A percentile compares a stretch with the other conserved stretches of the same genome.
Evolutionary conservation across 2,888 invertebrate species (phyloP).

Genomic region (Macaria notata): DNA sequence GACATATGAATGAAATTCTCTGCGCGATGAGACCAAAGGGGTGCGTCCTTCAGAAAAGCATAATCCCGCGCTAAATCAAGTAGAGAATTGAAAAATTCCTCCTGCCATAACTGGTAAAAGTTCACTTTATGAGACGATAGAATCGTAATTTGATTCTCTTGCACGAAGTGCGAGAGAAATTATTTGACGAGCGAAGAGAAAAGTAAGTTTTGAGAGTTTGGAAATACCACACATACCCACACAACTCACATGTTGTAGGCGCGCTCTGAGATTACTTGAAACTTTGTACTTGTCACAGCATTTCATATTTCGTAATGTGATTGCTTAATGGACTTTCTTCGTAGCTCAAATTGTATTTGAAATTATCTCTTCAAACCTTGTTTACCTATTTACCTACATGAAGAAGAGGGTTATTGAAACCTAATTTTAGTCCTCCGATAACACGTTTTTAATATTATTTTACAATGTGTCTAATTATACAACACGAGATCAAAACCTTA

Average conservation of each 20-base stretch:
- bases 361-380: too few species aligned
- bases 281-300: constrained; percentile 5
- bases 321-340: constrained; percentile 2
- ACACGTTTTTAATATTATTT: too few species aligned
- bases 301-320: constrained; percentile 1
- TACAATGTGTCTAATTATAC: too few species aligned
- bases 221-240: background rate
- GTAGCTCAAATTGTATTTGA: background rate
- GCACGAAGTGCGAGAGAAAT: constrained; percentile 25
- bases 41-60: constrained; percentile 44
- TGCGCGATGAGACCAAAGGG: constrained; percentile 53
- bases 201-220: constrained; percentile 13
- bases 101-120: constrained; percentile 25
- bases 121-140: constrained; percentile 31
- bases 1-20: constrained; percentile 66
- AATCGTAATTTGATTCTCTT: constrained; percentile 35
- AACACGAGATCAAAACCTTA: too few species aligned
- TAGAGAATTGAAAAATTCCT: constrained; percentile 54
- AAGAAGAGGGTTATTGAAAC: too few species aligned
- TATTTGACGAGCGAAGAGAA: constrained; percentile 17
- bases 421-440: too few species aligned
- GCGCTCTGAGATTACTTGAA: constrained; percentile 13
- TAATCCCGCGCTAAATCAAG: constrained; percentile 44
- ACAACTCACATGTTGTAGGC: constrained; percentile 3
- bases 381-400: too few species aligned